Evolutionary conservation across 2,888 invertebrate species (phyloP), one percentile per base, ranked within the genome.

Genomic region (Aethes cnicana): DNA sequence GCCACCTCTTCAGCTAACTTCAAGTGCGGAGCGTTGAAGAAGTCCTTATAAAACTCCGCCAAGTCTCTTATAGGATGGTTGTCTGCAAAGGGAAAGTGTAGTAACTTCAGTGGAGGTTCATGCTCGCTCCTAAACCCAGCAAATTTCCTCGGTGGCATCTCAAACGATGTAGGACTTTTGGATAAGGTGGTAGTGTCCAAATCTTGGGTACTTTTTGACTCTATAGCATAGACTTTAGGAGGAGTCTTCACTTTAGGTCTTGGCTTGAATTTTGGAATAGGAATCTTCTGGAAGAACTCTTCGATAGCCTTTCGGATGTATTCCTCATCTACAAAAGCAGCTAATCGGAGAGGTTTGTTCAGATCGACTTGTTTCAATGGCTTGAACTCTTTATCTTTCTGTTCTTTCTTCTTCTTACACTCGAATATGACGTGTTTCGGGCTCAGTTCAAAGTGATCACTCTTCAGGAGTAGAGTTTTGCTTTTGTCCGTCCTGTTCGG

Each of bases 371-470:
- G 75, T 36, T 66, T 74, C 0, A 61, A 35, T 2, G 72, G 66
- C 49, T 74, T 81, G 0, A 54, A 54, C 17, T 81, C 81, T 50
- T 77, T 84, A 30, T 78, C 77, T 48, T 76, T 79, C 18, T 60
- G 58, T 2, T 91, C 91, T 58, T 92, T 93, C 61, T 93, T 94
- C 54, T 94, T 94, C 56, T 85, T 87, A 0, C 84, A 81, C 56
- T 87, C 84, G 36, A 84, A 93, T 56, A 93, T 91, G 12, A 91
- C 81, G 64, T 93, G 92, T 65, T 93, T 92, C 0, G 95, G 94
- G 72, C 95, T 94, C 59, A 93, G 77, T 76, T 96, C 95, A 77
- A 97, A 98, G 81, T 98, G 97, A 78, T 98, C 97, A 70, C 97
- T 97, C 76, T 97, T 97, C n/a, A 97, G 86, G 91, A 97, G 92